These are phyloP conservation scores for Turritopsis rubra DNA, from an alignment of 30 jellyfish, hydroid and myxozoan genomes.

Conservation along the genomic window DNA sequence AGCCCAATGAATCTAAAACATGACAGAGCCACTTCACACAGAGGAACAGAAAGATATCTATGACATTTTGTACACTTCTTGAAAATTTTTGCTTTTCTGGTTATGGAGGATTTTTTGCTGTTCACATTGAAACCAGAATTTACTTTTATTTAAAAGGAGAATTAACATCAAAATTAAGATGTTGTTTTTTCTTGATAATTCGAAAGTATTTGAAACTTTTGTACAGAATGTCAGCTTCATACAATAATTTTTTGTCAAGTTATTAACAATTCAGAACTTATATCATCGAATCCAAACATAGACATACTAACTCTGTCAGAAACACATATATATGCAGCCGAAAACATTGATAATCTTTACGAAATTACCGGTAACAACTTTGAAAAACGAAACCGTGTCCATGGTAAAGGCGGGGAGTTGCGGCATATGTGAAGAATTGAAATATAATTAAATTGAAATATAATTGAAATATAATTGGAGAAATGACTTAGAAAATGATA, in stretches of 20 bases:
- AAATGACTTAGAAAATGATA: not conserved
- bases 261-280: no score
- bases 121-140: not conserved
- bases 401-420: not conserved
- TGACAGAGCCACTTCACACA: no score
- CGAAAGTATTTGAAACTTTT: no score
- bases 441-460: no score
- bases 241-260: no score
- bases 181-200: no score
- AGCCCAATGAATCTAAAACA: no score
- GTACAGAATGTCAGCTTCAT: no score
- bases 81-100: not conserved
- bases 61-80: not conserved
- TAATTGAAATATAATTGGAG: not conserved
- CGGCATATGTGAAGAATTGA: no score
- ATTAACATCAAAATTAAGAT: no score
- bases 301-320: not conserved
- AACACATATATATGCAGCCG: not conserved
- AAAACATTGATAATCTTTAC: not conserved
- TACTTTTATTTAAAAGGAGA: no score
- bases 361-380: not conserved
- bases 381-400: not conserved
- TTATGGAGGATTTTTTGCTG: not conserved
- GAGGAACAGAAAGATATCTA: not conserved
- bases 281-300: constrained; percentile 2